A percentile compares a stretch with the other conserved stretches of the same genome.
These are phyloP conservation scores for Liodrosophila aerea DNA, from an alignment of 2,888 invertebrate species.

Conservation along the genomic window DNA sequence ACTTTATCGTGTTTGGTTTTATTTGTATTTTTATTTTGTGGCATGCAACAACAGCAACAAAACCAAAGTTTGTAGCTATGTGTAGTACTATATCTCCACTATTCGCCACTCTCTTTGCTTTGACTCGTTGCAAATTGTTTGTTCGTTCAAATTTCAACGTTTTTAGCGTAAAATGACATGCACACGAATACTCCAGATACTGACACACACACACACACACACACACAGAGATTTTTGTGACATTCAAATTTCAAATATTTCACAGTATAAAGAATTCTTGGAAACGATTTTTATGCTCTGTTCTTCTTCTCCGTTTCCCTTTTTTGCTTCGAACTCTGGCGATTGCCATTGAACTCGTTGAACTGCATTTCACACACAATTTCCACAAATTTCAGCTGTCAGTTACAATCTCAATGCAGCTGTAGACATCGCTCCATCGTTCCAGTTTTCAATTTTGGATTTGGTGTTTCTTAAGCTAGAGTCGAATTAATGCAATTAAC, in stretches of 20 bases:
- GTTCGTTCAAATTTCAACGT: conserved; percentile 52
- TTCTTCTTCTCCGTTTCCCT: conserved; percentile 16
- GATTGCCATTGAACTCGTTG: conserved; percentile 11
- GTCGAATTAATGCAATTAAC: conserved; percentile 27
- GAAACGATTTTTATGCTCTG: conserved; percentile 27
- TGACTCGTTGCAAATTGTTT: conserved; percentile 18
- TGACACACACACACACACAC: background rate
- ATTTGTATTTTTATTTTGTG: conserved; percentile 12
- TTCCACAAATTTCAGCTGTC: too few relatives aligned
- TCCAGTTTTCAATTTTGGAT: background rate
- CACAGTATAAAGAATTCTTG: conserved; percentile 39
- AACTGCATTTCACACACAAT: too few relatives aligned
- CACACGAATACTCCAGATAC: background rate
- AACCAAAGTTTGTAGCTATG: background rate
- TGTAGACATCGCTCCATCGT: background rate
- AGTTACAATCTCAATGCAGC: background rate
- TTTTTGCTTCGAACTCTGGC: conserved; percentile 12
- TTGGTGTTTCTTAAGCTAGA: background rate
- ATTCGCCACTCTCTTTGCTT: conserved; percentile 15
- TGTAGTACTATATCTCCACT: too few relatives aligned
- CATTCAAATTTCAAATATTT: conserved; percentile 53
- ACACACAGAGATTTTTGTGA: conserved; percentile 28
- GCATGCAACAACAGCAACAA: conserved; percentile 8
- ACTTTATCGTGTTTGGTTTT: conserved; percentile 12
- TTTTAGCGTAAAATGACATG: conserved; percentile 42